A percentile compares a stretch with the other conserved stretches of the same genome.
phyloP scores from a whole-genome alignment of 2,888 invertebrate genomes.

The Lepidocyrtinus sp. region DNA sequence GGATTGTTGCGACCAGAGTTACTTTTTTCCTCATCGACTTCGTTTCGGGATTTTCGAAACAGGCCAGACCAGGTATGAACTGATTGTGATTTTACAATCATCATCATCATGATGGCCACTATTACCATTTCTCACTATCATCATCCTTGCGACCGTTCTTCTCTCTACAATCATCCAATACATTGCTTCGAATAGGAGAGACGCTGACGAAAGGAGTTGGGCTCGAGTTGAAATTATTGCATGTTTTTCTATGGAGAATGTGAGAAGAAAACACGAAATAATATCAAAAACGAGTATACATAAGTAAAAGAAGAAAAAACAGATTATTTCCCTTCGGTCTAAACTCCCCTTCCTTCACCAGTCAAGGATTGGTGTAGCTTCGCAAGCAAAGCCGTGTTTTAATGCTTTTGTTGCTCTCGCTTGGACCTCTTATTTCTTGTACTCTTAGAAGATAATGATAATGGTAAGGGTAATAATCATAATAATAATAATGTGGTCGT shows the following conservation, averaged over 20 bases:
- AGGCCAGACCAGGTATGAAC: not conserved
- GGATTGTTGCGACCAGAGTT: slow-evolving; percentile 12
- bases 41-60: not conserved
- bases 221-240: slow-evolving; percentile 4
- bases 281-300: not conserved
- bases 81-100: not conserved
- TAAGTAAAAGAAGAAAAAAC: not conserved
- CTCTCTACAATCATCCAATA: not conserved
- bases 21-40: not conserved
- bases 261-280: not conserved
- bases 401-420: slow-evolving; percentile 12
- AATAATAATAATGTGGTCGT: slow-evolving; percentile 48
- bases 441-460: slow-evolving; percentile 22
- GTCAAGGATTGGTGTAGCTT: not conserved
- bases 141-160: not conserved
- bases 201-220: not conserved
- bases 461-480: slow-evolving; percentile 37
- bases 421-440: slow-evolving; percentile 15
- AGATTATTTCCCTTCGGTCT: not conserved
- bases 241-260: not conserved
- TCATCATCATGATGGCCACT: too few species aligned
- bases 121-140: not conserved
- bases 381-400: slow-evolving; percentile 4
- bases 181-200: not conserved
- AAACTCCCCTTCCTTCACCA: not conserved